These are phyloP conservation scores for Trachelus troglodyta DNA, from an alignment of 2,888 invertebrate species.

Conservation along the genomic window DNA sequence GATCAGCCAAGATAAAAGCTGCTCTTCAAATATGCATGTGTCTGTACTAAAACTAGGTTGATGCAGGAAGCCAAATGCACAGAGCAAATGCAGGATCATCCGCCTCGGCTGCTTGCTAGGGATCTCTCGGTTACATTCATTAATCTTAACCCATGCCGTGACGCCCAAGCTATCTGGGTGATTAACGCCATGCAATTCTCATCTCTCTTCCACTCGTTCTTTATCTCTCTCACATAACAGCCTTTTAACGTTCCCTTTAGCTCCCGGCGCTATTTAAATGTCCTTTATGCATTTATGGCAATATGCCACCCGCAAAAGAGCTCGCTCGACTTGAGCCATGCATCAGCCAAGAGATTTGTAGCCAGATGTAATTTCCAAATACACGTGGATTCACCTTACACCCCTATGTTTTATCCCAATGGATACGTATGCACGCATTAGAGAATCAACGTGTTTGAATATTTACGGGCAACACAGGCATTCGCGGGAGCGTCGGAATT, in stretches of 20 bases:
- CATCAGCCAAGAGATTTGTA: not conserved
- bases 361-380: not conserved
- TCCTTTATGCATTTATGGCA: constrained; percentile 8
- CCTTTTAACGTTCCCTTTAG: not conserved
- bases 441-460: not conserved
- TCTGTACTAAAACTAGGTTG: not conserved
- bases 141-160: constrained; percentile 9
- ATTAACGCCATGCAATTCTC: constrained; percentile 23
- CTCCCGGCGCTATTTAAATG: constrained; percentile 4
- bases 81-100: constrained; percentile 1
- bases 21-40: not conserved
- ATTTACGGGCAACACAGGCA: not conserved
- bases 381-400: not conserved
- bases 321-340: not conserved
- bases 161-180: constrained; percentile 18
- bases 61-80: not conserved
- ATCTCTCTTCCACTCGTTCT: constrained; percentile 10
- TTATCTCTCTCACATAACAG: not conserved
- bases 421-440: not conserved
- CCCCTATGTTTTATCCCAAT: not conserved
- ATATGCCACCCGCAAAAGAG: not conserved
- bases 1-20: not conserved
- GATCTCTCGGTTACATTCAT: not conserved
- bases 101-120: not conserved
- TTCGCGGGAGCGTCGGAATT: not conserved